phyloP scores from a whole-genome alignment of 2,113 vertebrate genomes.

The Ammodytes marinus region DNA sequence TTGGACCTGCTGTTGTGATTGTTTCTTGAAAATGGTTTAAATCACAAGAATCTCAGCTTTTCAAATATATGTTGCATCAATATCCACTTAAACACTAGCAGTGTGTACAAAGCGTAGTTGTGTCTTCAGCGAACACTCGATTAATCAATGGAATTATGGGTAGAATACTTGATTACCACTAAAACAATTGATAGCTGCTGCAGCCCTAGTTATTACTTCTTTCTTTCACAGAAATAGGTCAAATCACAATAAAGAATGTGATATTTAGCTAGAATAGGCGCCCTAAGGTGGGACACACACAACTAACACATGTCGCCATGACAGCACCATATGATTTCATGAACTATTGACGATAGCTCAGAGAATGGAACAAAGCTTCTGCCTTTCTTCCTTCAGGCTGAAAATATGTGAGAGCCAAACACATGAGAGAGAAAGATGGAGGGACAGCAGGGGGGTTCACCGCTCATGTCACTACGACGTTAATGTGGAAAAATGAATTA shows the following conservation, averaged over 20 bases:
- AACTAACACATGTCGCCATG: slow-evolving; percentile 59
- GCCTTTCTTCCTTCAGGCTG: slow-evolving; percentile 32
- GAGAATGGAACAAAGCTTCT: slow-evolving; percentile 25
- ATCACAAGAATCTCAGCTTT: too few relatives aligned
- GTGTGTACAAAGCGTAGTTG: too few relatives aligned
- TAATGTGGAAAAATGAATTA: slow-evolving; percentile 58
- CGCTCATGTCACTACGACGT: slow-evolving; percentile 47
- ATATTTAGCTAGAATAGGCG: slow-evolving; percentile 25
- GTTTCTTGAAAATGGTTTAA: too few relatives aligned
- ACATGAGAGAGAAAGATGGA: slow-evolving; percentile 34
- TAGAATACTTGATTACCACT: too few relatives aligned
- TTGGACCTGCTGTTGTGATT: too few relatives aligned
- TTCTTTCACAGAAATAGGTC: slow-evolving; percentile 46
- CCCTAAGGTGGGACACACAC: slow-evolving; percentile 31
- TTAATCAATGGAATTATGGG: too few relatives aligned
- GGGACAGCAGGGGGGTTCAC: slow-evolving; percentile 29
- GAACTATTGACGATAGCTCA: slow-evolving; percentile 74
- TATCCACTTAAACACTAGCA: too few relatives aligned
- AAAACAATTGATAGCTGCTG: too few relatives aligned
- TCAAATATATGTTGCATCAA: too few relatives aligned
- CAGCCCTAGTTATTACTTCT: too few relatives aligned
- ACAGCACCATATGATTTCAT: slow-evolving; percentile 77
- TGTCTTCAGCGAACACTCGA: too few relatives aligned
- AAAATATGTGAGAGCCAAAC: slow-evolving; percentile 19
- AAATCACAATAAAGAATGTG: slow-evolving; percentile 29